Base-by-base conservation (phyloP, 2,797 vertebrate species). In the Enteromius paludinosus region DNA sequence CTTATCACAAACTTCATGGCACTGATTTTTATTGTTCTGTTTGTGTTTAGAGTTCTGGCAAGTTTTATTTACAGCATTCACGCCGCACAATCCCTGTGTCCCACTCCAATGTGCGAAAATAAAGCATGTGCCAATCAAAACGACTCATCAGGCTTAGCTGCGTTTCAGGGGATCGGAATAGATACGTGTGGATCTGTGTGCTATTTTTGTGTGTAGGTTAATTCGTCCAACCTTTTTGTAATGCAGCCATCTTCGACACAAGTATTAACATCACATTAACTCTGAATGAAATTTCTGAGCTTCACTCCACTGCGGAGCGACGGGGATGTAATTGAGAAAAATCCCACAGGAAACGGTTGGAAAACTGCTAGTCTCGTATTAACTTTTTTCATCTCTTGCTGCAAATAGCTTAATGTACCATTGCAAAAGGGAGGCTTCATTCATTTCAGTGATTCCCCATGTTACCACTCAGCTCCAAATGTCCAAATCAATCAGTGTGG, bases 221-320 rank as follows among this genome's bases (percentile, higher is more conserved):
- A 91, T 92, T 92, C 72, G 49, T 81, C 71, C 90, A 85, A 90
- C 87, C 86, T 89, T 90, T 87, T 86, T 84, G 85, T 89, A 89
- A 91, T 88, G 85, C 85, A 90, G 56, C 90, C 85, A 83, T 86
- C 88, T 87, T 88, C 86, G 84, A 82, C 82, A 82, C 88, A 83
- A 85, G 86, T 87, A 85, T 89, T 91, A 92, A 89, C 90, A 88
- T 90, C 89, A 90, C 89, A 90, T 93, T 89, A 88, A 90, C 76
- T 62, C 81, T 73, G 87, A 90, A 87, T 80, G 81, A 87, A 86
- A 91, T 90, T 91, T 90, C 89, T 89, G 89, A 91, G 85, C 72
- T 84, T 72, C 54, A 56, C 89, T 87, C 81, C 76, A 77, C 81
- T 72, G 71, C 81, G 35, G 84, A 83, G 88, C 70, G 78, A 81